Evolutionary conservation across 1,140 invertebrate genomes (phyloP).

Genomic region (Drosophila varians): DNA sequence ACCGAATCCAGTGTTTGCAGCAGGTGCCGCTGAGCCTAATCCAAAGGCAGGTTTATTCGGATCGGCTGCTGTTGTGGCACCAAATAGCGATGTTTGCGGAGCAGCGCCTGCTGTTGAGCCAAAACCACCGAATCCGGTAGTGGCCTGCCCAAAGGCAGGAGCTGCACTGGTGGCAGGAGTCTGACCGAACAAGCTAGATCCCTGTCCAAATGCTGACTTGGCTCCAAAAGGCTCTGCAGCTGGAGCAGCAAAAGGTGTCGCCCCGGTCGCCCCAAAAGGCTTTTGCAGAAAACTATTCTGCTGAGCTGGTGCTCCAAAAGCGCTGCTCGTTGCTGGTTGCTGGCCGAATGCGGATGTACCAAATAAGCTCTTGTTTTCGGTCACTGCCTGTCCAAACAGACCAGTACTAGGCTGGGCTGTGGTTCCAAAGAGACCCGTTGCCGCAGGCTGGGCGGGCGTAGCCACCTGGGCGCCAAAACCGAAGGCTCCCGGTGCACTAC

Average conservation of each 20-base stretch:
- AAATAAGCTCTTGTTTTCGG: slow-evolving; percentile 74
- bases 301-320: slow-evolving; percentile 82
- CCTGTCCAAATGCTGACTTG: slow-evolving; percentile 82
- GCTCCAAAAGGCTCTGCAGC: slow-evolving; percentile 84
- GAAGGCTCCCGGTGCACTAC: slow-evolving; percentile 83
- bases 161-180: slow-evolving; percentile 77
- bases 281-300: slow-evolving; percentile 75
- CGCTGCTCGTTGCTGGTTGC: slow-evolving; percentile 69
- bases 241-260: slow-evolving; percentile 86
- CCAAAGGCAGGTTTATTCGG: slow-evolving; percentile 84
- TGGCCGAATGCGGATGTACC: slow-evolving; percentile 80
- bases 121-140: slow-evolving; percentile 83
- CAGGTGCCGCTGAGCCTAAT: slow-evolving; percentile 81
- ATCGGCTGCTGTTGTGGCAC: slow-evolving; percentile 85
- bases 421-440: slow-evolving; percentile 82
- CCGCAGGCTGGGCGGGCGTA: slow-evolving; percentile 61
- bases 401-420: slow-evolving; percentile 67
- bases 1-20: slow-evolving; percentile 76
- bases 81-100: slow-evolving; percentile 83
- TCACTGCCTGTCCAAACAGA: slow-evolving; percentile 83
- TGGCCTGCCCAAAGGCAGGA: slow-evolving; percentile 74
- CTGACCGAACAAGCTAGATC: slow-evolving; percentile 71
- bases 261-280: slow-evolving; percentile 85
- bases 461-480: slow-evolving; percentile 84
- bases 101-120: slow-evolving; percentile 64